Base-by-base conservation (phyloP, 1,140 invertebrate species). In the Dermatophagoides farinae region DNA sequence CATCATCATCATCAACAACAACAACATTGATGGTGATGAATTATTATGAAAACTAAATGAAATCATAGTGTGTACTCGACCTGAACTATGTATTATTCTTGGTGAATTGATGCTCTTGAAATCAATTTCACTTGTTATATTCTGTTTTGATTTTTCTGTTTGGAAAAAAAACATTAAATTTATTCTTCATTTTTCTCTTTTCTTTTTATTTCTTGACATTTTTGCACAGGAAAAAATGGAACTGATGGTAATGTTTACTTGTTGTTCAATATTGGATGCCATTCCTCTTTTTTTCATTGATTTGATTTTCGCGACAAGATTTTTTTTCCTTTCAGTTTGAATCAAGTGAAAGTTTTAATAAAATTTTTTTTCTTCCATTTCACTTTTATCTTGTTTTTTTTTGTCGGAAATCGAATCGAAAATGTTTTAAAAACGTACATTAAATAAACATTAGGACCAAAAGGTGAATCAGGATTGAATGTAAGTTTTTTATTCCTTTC, bases 381-480 rank as follows among this genome's bases (percentile, higher is more conserved):
- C 31, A 5, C 22, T 22, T 40, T 14, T 6, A 8, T 18, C 11
- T 16, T 20, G 11, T 14, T 18, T 4, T 44, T n/a, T n/a, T n/a
- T n/a, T n/a, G n/a, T n/a, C n/a, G n/a, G 18, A 20, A 14, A 38
- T 2, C 11, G 1, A 60, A 44, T 44, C 58, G 18, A 47, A 47
- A 14, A 9, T n/a, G n/a, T n/a, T n/a, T n/a, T n/a, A n/a, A n/a
- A n/a, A n/a, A n/a, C n/a, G n/a, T n/a, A n/a, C n/a, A n/a, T n/a
- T n/a, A n/a, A n/a, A n/a, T n/a, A n/a, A n/a, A n/a, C n/a, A n/a
- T n/a, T n/a, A 14, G 58, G 58, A 18, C 43, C 1, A 52, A 60
- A 50, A 43, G 58, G 58, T 49, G 58, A 60, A 31, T 44, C 43
- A 0, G 58, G 43, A 60, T 18, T 23, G n/a, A 14, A 18, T 22